A percentile compares a stretch with the other conserved stretches of the same genome.
Conservation (phyloP, 1,140 invertebrate genomes). For the Bombus polaris region DNA sequence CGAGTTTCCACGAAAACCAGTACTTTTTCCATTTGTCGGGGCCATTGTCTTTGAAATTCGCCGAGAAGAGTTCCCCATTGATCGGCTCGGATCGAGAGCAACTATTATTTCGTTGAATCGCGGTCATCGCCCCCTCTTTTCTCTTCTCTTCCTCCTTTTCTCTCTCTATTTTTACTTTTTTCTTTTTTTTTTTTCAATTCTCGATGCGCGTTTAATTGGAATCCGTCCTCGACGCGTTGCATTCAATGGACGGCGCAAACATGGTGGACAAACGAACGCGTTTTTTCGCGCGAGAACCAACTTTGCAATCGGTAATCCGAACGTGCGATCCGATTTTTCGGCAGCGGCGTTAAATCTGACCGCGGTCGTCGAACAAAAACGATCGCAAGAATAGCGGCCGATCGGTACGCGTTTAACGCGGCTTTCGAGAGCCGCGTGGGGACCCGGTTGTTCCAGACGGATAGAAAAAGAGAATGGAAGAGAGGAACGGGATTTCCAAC, state of each 20-base stretch:
- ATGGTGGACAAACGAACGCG: neutral
- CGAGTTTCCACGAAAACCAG: neutral
- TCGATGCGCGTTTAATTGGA: constrained; percentile 39
- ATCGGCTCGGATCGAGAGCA: constrained; percentile 13
- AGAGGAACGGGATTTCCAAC: too few relatives aligned
- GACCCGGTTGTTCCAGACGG: neutral
- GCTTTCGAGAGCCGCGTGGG: neutral
- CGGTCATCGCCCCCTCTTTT: neutral
- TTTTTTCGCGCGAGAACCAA: neutral
- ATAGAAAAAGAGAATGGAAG: neutral
- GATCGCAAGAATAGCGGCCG: neutral
- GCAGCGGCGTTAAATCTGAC: neutral
- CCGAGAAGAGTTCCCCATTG: neutral
- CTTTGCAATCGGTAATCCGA: neutral
- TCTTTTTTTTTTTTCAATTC: neutral
- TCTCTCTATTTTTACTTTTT: neutral
- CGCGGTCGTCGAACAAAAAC: neutral
- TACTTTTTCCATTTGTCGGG: constrained; percentile 24
- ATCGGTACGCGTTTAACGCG: neutral
- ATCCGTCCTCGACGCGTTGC: neutral
- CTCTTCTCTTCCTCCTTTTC: neutral
- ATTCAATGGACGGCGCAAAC: constrained; percentile 11
- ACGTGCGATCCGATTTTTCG: neutral
- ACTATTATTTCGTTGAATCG: constrained; percentile 37
- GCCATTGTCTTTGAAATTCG: constrained; percentile 30